A percentile compares a stretch with the other conserved stretches of the same genome.
Conservation (phyloP, 2,888 invertebrate genomes). For the Lasioglossum zephyrum region DNA sequence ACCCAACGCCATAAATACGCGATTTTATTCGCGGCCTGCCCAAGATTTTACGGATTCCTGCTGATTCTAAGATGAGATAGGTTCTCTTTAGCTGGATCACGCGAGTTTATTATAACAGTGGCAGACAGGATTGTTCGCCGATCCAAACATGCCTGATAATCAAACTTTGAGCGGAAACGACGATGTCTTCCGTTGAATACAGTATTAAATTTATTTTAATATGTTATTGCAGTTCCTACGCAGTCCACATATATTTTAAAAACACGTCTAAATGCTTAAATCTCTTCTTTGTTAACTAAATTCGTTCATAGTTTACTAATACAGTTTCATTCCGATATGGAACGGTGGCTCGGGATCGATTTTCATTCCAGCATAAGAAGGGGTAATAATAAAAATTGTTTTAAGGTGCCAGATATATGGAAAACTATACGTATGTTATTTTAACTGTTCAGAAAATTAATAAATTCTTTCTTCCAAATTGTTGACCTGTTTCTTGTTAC, state of each 20-base stretch:
- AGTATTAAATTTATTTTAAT: not conserved
- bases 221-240: not conserved
- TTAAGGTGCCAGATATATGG: not conserved
- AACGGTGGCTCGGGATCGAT: no score
- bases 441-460: not conserved
- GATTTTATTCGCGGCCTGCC: conserved; percentile 58
- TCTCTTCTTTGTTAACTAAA: not conserved
- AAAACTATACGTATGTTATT: not conserved
- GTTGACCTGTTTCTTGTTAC: no score
- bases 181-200: no score
- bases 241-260: not conserved
- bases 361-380: no score
- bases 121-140: not conserved
- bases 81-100: conserved; percentile 30
- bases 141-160: not conserved
- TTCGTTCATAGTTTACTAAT: not conserved
- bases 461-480: not conserved
- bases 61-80: conserved; percentile 58
- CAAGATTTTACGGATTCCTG: conserved; percentile 49
- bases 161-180: not conserved
- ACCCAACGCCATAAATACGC: conserved; percentile 58
- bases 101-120: conserved; percentile 42
- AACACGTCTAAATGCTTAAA: not conserved
- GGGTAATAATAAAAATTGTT: no score
- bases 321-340: no score